phyloP scores from a whole-genome alignment of 2,113 vertebrate genomes.

The Danionella cerebrum region DNA sequence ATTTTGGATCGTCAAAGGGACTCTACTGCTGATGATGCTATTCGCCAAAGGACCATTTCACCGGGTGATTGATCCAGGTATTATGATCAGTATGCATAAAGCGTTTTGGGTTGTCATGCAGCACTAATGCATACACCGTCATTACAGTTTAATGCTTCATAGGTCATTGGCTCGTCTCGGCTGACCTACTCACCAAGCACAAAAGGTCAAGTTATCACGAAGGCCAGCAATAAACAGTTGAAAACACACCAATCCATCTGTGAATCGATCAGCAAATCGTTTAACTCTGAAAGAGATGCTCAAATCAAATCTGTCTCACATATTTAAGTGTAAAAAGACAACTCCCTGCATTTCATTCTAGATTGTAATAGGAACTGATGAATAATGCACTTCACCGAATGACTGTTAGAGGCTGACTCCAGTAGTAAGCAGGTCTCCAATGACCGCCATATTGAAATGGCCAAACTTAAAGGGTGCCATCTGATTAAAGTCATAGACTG shows the following conservation, averaged over 20 bases:
- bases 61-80: slow-evolving; percentile 2
- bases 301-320: neutral
- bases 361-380: too few species aligned
- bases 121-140: neutral
- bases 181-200: neutral
- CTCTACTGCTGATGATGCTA: neutral
- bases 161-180: slow-evolving; percentile 11
- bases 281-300: neutral
- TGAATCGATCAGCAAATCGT: neutral
- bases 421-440: too few species aligned
- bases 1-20: neutral
- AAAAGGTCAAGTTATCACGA: neutral
- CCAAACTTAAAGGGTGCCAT: too few species aligned
- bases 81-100: neutral
- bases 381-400: too few species aligned
- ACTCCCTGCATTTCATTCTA: too few species aligned
- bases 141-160: slow-evolving; percentile 18
- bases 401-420: too few species aligned
- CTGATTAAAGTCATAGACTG: too few species aligned
- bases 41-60: neutral
- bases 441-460: too few species aligned
- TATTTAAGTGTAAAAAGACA: too few species aligned
- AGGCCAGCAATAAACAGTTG: neutral
- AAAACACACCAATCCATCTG: neutral
- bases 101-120: neutral